These are phyloP conservation scores for Trichomycterus rosablanca DNA, from an alignment of 2,113 vertebrate species.

Conservation along the genomic window DNA sequence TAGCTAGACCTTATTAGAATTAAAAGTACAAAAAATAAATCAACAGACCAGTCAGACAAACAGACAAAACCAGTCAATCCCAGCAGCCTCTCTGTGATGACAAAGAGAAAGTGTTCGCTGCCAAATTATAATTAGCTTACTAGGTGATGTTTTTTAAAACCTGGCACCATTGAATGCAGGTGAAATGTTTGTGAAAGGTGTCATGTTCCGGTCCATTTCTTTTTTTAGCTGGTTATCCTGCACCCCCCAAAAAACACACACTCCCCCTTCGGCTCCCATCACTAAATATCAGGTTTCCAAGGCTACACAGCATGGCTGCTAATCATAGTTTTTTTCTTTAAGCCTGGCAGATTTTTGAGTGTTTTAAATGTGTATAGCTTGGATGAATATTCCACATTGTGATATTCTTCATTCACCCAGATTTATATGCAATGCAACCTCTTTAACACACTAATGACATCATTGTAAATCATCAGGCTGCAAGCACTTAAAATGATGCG, in stretches of 20 bases:
- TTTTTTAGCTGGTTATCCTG: constrained; percentile 39
- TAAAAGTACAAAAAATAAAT: too few species aligned
- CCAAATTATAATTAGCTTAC: constrained; percentile 14
- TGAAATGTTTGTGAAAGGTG: constrained; percentile 38
- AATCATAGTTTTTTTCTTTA: constrained; percentile 42
- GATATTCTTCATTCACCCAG: constrained; percentile 1
- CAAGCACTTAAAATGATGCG: too few species aligned
- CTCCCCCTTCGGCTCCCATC: constrained; percentile 23
- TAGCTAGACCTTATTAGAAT: too few species aligned
- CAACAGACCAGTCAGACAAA: too few species aligned
- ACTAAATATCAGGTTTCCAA: constrained; percentile 56
- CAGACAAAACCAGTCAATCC: too few species aligned
- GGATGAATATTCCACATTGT: constrained; percentile 32
- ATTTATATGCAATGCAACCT: not conserved
- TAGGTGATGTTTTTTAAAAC: not conserved
- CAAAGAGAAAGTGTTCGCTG: constrained; percentile 13
- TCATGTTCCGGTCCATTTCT: constrained; percentile 47
- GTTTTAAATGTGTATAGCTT: constrained; percentile 37
- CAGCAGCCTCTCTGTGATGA: constrained; percentile 13
- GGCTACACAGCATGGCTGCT: constrained; percentile 53
- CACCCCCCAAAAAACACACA: constrained; percentile 1
- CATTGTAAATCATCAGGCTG: too few species aligned
- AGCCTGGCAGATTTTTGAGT: constrained; percentile 24
- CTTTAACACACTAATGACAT: constrained; percentile 4
- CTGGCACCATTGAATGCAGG: constrained; percentile 30